Conservation (phyloP, 2,888 invertebrate species). For the Lasioglossum figueresi region DNA sequence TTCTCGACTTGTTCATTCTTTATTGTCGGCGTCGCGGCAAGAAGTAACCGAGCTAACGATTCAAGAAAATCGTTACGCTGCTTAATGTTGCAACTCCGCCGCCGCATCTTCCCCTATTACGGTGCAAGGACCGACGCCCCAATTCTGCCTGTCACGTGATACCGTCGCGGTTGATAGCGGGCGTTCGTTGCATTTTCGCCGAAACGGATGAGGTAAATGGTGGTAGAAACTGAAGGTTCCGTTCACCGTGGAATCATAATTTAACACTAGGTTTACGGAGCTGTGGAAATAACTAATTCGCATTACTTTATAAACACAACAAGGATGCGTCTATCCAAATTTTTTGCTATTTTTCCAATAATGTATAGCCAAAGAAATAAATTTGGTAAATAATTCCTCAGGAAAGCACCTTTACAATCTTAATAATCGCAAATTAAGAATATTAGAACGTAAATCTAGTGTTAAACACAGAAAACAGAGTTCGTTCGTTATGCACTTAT, state of each 20-base stretch:
- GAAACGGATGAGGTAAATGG: not conserved
- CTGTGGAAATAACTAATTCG: too few relatives aligned
- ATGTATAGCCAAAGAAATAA: too few relatives aligned
- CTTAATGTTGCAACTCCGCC: slow-evolving; percentile 26
- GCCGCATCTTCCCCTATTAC: slow-evolving; percentile 21
- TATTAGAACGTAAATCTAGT: too few relatives aligned
- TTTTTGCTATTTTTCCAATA: too few relatives aligned
- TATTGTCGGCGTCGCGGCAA: slow-evolving; percentile 16
- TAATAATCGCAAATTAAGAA: too few relatives aligned
- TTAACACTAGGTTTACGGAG: too few relatives aligned
- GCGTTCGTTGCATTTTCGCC: not conserved
- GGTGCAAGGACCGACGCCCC: not conserved
- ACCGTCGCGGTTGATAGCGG: not conserved
- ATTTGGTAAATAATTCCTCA: too few relatives aligned
- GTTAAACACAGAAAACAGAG: too few relatives aligned
- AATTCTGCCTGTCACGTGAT: slow-evolving; percentile 14
- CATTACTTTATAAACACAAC: too few relatives aligned
- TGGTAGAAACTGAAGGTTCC: not conserved
- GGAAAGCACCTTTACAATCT: too few relatives aligned
- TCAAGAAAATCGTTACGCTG: slow-evolving; percentile 39
- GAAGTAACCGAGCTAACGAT: slow-evolving; percentile 39
- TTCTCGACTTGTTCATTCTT: not conserved
- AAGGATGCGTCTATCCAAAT: too few relatives aligned
- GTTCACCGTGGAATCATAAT: not conserved
- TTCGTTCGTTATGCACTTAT: not conserved